A percentile compares a stretch with the other conserved stretches of the same genome.
phyloP scores from a whole-genome alignment of 2,113 vertebrate genomes.

The Dinomys branickii region DNA sequence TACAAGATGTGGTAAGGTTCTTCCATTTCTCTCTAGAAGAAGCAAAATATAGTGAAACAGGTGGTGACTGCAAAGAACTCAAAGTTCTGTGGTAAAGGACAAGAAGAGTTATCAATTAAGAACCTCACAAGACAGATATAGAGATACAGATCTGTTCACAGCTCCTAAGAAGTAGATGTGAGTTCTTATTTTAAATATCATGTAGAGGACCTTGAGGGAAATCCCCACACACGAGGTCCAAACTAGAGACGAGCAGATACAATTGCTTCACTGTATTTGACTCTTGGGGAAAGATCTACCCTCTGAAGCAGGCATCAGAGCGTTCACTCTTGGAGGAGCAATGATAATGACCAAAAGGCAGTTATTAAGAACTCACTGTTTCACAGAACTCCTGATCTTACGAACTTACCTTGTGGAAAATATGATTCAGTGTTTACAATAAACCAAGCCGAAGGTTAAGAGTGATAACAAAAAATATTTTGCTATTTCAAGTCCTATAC shows the following conservation, averaged over 20 bases:
- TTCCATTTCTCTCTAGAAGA: not conserved
- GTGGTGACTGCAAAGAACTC: not conserved
- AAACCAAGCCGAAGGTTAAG: not conserved
- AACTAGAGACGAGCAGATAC: not conserved
- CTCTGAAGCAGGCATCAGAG: not conserved
- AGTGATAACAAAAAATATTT: not conserved
- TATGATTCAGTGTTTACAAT: too few relatives aligned
- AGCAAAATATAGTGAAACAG: not conserved
- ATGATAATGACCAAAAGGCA: not conserved
- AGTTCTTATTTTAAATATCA: not conserved
- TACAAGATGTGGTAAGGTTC: not conserved
- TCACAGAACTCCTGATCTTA: too few relatives aligned
- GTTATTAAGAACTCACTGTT: not conserved
- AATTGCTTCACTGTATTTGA: not conserved
- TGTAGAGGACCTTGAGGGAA: not conserved
- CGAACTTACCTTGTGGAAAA: not conserved
- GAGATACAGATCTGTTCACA: not conserved
- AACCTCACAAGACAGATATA: not conserved
- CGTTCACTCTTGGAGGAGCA: too few relatives aligned
- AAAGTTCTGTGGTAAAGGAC: not conserved
- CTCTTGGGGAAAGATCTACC: not conserved
- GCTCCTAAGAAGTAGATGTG: not conserved
- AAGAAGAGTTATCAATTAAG: not conserved
- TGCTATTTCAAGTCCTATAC: not conserved
- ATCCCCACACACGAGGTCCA: not conserved